A percentile compares a stretch with the other conserved stretches of the same genome.
These are phyloP conservation scores for Potamarius usumacintae DNA, from an alignment of 2,113 vertebrate species.

Conservation along the genomic window DNA sequence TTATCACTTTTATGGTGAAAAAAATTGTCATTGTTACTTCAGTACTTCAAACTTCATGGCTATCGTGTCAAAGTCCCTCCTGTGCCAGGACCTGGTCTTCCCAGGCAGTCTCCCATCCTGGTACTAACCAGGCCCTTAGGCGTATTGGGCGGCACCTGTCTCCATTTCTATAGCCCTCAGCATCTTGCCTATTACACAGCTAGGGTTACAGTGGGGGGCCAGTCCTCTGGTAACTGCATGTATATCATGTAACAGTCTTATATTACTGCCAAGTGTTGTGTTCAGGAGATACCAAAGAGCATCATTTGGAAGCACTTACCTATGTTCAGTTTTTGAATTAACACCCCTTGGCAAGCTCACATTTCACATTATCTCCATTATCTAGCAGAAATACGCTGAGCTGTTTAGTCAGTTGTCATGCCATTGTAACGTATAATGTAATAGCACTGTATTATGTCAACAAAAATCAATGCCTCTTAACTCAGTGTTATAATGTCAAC, in stretches of 20 bases:
- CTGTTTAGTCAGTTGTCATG: background rate
- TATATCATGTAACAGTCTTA: background rate
- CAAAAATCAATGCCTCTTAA: background rate
- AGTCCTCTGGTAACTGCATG: too few species aligned
- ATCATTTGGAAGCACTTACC: background rate
- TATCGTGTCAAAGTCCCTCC: too few species aligned
- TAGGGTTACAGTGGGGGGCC: too few species aligned
- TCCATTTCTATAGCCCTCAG: too few species aligned
- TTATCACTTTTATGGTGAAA: background rate
- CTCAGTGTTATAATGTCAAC: background rate
- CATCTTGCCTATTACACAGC: too few species aligned
- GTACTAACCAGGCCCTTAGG: too few species aligned
- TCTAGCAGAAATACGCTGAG: background rate
- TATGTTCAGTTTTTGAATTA: background rate
- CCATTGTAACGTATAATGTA: background rate
- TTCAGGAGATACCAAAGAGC: background rate
- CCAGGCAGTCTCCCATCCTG: too few species aligned
- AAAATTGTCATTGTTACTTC: background rate
- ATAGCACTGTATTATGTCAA: background rate
- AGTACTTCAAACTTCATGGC: background rate
- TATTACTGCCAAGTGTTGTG: background rate
- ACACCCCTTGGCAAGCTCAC: background rate
- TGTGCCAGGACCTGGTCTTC: too few species aligned
- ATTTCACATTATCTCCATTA: background rate
- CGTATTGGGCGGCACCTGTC: too few species aligned